Evolutionary conservation across 1,140 invertebrate species (phyloP), one percentile per base, ranked within the genome.

Genomic region (Sarcophaga bullata): DNA sequence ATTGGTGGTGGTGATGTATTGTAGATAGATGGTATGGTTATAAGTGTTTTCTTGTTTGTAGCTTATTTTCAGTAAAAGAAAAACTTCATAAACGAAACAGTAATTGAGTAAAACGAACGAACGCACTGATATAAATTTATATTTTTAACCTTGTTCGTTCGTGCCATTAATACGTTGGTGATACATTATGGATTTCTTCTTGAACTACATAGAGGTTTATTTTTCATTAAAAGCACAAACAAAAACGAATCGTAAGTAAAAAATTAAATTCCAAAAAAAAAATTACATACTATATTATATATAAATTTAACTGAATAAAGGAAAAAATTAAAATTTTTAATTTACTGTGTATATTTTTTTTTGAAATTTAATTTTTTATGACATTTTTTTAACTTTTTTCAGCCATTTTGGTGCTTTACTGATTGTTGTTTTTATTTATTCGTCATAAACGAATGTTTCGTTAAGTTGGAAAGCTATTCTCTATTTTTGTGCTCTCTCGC

Each of bases 391-490:
- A 19, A 76, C n/a, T 15, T 49, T 76, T 78, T 52, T 78, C 75
- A 78, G 75, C 75, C 75, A 78, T 78, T 78, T 78, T 78, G 50
- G 17, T 50, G 11, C 19, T 58, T 72, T 19, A 19, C 5, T 19
- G 62, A 68, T n/a, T 68, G n/a, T 46, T 73, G n/a, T 76, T 76
- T 76, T 78, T 25, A 52, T 78, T 78, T 19, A 68, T 25, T 68
- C 62, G 62, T 37, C 48, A 52, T 78, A 52, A 25, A 19, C 62
- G 62, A 68, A 68, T n/a, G 62, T 76, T 76, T 76, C 73, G 73
- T 76, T 76, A 5, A 76, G 48, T 76, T 78, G 75, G 75, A 78
- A 78, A 78, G 47, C 19, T 78, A 9, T 25, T 50, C 73, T 78
- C 75, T 50, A 17, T n/a, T 48, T 1, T 1, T 75, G 47, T 76